Conservation (phyloP, 2,797 vertebrate species). For the Poeciliopsis infans region DNA sequence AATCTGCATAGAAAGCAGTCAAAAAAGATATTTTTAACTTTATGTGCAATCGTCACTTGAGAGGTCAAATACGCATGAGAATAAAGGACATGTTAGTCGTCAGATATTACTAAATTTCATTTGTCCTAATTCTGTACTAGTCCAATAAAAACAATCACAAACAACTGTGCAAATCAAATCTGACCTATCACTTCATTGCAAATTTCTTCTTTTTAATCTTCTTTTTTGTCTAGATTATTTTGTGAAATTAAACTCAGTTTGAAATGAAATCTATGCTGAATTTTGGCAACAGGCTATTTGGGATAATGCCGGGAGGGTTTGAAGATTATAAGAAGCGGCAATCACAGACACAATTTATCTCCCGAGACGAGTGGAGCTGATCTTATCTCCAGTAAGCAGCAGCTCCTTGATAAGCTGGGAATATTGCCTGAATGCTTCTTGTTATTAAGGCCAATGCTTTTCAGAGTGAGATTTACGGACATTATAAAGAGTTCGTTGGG, state of each 20-base stretch:
- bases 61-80: background rate
- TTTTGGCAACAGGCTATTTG: constrained; percentile 17
- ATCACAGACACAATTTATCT: constrained; percentile 46
- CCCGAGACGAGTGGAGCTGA: constrained; percentile 39
- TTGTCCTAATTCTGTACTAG: background rate
- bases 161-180: background rate
- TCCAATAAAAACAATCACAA: background rate
- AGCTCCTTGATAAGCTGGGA: constrained; percentile 37
- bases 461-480: constrained; percentile 5
- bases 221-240: constrained; percentile 9
- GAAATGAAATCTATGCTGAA: constrained; percentile 27
- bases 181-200: background rate
- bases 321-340: constrained; percentile 41
- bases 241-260: constrained; percentile 23
- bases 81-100: background rate
- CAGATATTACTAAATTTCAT: background rate
- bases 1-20: constrained; percentile 3
- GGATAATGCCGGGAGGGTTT: constrained; percentile 23
- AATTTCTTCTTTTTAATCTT: background rate
- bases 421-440: constrained; percentile 28
- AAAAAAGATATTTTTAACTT: background rate
- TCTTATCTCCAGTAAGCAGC: constrained; percentile 46
- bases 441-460: constrained; percentile 27
- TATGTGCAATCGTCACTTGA: background rate
- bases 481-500: background rate